Evolutionary conservation across 2,113 vertebrate genomes (phyloP).

Genomic region (Muntiacus muntjak): DNA sequence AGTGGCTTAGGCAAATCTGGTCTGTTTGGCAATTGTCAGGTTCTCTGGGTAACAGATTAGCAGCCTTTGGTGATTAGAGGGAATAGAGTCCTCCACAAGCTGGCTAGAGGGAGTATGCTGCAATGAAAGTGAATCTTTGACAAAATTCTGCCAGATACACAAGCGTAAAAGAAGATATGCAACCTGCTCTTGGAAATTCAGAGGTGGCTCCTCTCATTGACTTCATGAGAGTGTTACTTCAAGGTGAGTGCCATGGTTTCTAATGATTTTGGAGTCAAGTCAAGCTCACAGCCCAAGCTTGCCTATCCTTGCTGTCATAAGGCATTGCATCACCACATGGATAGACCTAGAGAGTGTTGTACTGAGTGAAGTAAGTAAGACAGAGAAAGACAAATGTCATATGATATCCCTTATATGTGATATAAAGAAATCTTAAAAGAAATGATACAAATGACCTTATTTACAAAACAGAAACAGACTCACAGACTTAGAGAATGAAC

Average conservation of each 20-base stretch:
- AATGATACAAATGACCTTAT: neutral
- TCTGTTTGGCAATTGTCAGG: neutral
- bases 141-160: neutral
- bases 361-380: neutral
- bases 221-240: neutral
- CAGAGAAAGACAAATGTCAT: neutral
- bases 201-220: neutral
- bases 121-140: neutral
- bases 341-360: neutral
- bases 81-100: no score
- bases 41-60: neutral
- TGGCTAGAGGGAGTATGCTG: neutral
- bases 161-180: neutral
- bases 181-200: neutral
- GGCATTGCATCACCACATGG: neutral
- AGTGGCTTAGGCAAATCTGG: neutral
- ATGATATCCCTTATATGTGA: neutral
- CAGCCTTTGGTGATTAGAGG: neutral
- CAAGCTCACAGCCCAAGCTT: neutral
- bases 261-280: neutral
- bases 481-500: neutral
- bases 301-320: neutral
- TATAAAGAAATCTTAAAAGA: neutral
- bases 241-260: neutral
- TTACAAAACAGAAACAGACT: neutral